Evolutionary conservation across 2,888 invertebrate genomes (phyloP).

Genomic region (Metacarcinus magister): DNA sequence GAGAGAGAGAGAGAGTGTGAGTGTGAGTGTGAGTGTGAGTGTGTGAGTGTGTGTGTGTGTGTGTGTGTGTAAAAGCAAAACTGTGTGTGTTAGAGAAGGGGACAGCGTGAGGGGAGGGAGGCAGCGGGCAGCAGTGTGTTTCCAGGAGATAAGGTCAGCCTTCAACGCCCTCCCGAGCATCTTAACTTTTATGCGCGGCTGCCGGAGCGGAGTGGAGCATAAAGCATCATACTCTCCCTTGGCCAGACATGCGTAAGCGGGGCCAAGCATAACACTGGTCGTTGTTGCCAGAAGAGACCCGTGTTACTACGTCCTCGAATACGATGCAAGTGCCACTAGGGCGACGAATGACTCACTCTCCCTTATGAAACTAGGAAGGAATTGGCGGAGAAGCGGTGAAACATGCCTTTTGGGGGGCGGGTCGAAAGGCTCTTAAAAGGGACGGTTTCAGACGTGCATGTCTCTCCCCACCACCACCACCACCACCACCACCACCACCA

Average conservation of each 20-base stretch:
- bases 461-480: no score
- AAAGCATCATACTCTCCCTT: neutral
- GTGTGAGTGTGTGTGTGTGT: neutral
- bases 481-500: no score
- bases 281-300: no score
- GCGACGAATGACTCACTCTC: neutral
- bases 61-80: no score
- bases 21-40: neutral
- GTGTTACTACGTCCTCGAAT: no score
- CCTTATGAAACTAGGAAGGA: neutral
- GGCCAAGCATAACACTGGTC: no score
- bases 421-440: neutral
- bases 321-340: no score
- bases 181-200: slow-evolving; percentile 13
- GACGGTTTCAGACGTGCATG: neutral
- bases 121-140: neutral
- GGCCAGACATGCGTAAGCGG: no score
- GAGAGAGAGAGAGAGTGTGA: neutral
- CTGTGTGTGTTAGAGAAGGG: no score
- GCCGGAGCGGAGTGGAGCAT: neutral
- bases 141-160: no score
- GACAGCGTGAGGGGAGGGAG: no score
- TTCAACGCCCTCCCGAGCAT: neutral
- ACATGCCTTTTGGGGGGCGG: neutral
- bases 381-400: neutral